Evolutionary conservation across 23 tunicate genomes (phyloP).

Genomic region (Halocynthia roretzi): DNA sequence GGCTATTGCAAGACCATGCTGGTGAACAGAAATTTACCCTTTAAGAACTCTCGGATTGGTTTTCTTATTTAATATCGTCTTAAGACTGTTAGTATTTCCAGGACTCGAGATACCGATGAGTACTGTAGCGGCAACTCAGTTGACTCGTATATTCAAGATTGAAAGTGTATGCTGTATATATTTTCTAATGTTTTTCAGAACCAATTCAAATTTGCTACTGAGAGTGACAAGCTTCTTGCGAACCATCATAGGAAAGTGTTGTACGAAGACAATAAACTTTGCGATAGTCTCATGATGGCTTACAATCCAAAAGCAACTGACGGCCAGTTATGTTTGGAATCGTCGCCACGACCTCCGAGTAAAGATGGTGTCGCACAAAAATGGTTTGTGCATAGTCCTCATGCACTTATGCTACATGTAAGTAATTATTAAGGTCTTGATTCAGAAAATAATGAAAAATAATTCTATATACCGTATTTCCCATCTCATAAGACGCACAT

Average conservation of each 20-base stretch:
- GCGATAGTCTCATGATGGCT: slow-evolving; percentile 77
- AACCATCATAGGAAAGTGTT: slow-evolving; percentile 86
- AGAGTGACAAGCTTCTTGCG: slow-evolving; percentile 77
- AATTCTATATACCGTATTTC: too few relatives aligned
- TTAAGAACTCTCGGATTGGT: too few relatives aligned
- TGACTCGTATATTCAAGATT: too few relatives aligned
- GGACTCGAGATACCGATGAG: background rate
- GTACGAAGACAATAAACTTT: slow-evolving; percentile 77
- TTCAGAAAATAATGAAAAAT: background rate
- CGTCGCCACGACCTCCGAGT: slow-evolving; percentile 60
- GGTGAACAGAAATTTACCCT: too few relatives aligned
- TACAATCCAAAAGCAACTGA: slow-evolving; percentile 98
- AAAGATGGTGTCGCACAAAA: slow-evolving; percentile 56
- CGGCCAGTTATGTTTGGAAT: slow-evolving; percentile 89
- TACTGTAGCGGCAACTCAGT: background rate
- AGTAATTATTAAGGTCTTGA: background rate
- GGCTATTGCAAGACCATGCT: too few relatives aligned
- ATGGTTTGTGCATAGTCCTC: slow-evolving; percentile 97
- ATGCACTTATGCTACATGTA: slow-evolving; percentile 93
- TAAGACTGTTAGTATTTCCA: too few relatives aligned
- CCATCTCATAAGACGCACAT: too few relatives aligned
- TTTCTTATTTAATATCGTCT: too few relatives aligned
- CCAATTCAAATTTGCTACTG: slow-evolving; percentile 86
- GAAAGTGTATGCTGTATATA: too few relatives aligned
- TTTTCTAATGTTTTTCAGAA: slow-evolving; percentile 34